These are phyloP conservation scores for Cantharis flavilabris DNA, from an alignment of 2,888 invertebrate species.

Conservation along the genomic window DNA sequence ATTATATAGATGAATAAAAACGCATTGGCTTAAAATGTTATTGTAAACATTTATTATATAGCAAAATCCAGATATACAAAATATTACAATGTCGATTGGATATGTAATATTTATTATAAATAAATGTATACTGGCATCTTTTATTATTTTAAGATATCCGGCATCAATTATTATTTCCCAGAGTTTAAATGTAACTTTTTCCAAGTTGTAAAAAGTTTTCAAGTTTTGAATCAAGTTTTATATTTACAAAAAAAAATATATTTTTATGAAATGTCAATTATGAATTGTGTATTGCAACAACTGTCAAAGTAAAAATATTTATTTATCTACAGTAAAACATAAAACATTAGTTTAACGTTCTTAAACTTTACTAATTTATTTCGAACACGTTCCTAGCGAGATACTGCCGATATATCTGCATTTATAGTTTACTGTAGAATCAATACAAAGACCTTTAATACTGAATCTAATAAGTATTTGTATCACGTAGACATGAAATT, in stretches of 20 bases:
- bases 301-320: not conserved
- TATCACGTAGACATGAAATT: conserved; percentile 8
- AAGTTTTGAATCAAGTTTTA: not conserved
- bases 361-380: not conserved
- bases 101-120: too few relatives aligned
- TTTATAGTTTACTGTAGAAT: not conserved
- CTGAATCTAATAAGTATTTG: conserved; percentile 1
- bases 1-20: conserved; percentile 15
- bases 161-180: not conserved
- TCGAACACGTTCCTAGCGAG: not conserved
- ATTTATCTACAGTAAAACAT: not conserved
- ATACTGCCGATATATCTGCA: not conserved
- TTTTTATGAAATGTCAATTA: not conserved
- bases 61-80: not conserved
- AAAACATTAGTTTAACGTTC: not conserved
- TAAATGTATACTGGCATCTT: too few relatives aligned
- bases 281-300: not conserved
- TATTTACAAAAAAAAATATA: not conserved
- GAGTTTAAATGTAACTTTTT: not conserved
- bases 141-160: not conserved
- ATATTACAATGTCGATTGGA: too few relatives aligned
- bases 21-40: conserved; percentile 1
- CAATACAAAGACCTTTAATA: conserved; percentile 2
- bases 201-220: not conserved
- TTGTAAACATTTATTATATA: not conserved